Evolutionary conservation across 2,113 vertebrate genomes (phyloP), one percentile per base, ranked within the genome.

Genomic region (Cervus canadensis): DNA sequence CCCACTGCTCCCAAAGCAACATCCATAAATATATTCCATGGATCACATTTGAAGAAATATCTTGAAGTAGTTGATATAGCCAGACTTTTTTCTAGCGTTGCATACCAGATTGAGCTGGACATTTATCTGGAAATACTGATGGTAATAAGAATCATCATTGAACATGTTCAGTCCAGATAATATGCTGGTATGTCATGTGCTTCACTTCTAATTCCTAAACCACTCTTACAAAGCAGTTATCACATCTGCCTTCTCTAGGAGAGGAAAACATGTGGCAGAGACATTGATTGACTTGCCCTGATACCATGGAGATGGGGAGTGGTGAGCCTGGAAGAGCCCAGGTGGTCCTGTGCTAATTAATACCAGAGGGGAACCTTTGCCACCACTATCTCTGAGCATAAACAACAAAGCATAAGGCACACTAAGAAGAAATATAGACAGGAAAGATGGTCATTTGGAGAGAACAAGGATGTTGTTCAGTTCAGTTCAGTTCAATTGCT

Each of bases 201-300:
- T 85, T 50, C 2, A 5, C 7, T 45, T 43, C 59, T 17, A 10
- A 9, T 7, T 54, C 14, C 78, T 54, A 2, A 48, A 5, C 11
- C 28, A 36, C 16, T 14, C 30, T 64, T 5, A 4, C 17, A 9
- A 71, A 81, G 54, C 10, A 21, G 48, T 10, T 26, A 1, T 13
- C 25, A 19, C 3, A 7, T 2, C 28, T 11, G 6, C 4, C 2
- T 23, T 48, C 33, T 21, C 87, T 1, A 1, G 48, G 33, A 9
- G 52, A 45, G 56, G 36, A 50, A 26, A 56, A 3, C 1, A 4
- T 3, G 11, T 11, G 1, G 7, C 26, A 56, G 36, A 81, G 60
- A 59, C 43, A 67, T 5, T 1, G 1, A 1, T 0, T 6, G 79
- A 30, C 43, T 19, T 13, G 13, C 7, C 13, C 4, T 1, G 25